Evolutionary conservation across 2,113 vertebrate genomes (phyloP).

Genomic region (Bos taurus): DNA sequence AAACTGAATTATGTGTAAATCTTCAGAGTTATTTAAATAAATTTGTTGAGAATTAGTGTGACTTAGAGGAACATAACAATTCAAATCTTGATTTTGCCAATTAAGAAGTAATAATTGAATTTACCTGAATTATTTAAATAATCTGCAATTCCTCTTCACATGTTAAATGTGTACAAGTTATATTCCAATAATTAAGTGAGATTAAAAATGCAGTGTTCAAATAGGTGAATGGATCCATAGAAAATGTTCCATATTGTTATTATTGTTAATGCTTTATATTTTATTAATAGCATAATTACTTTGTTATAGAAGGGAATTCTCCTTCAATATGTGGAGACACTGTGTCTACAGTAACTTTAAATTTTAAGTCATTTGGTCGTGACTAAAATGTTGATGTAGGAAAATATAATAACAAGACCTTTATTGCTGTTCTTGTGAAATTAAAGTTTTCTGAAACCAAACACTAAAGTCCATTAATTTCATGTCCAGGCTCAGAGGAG

Average conservation of each 20-base stretch:
- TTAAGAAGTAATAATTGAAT: background rate
- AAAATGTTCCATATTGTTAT: background rate
- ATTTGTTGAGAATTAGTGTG: background rate
- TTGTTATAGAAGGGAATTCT: background rate
- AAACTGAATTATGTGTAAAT: background rate
- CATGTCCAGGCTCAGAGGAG: background rate
- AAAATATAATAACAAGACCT: background rate
- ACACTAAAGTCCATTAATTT: slow-evolving; percentile 37
- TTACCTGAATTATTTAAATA: background rate
- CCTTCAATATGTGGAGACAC: background rate
- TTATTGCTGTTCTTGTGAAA: slow-evolving; percentile 17
- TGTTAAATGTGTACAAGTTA: background rate
- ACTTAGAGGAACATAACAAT: background rate
- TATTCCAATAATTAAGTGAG: background rate
- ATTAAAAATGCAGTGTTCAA: background rate
- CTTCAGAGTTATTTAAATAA: background rate
- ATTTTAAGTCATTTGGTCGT: background rate
- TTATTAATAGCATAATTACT: background rate
- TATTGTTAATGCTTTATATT: background rate
- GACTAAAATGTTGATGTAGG: background rate
- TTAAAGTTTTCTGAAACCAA: slow-evolving; percentile 25
- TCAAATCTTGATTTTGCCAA: background rate
- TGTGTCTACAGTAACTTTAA: background rate
- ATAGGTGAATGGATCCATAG: background rate
- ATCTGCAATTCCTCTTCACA: background rate